Evolutionary conservation across 2,888 invertebrate genomes (phyloP).

Genomic region (Patella ulyssiponensis): DNA sequence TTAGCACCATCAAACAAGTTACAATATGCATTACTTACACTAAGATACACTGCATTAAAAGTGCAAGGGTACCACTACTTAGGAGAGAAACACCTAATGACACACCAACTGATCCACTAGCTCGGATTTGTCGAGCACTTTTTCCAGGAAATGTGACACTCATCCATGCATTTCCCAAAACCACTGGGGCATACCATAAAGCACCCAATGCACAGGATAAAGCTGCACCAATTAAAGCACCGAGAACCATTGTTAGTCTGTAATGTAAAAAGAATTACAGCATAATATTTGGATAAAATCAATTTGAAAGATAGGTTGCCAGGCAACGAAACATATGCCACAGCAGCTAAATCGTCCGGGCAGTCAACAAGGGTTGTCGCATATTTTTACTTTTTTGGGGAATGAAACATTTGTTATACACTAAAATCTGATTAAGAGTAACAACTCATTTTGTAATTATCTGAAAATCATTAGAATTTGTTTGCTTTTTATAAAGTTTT

Average conservation of each 20-base stretch:
- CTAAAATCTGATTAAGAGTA: too few relatives aligned
- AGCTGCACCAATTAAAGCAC: slow-evolving; percentile 44
- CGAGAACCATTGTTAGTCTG: slow-evolving; percentile 45
- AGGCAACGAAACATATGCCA: too few relatives aligned
- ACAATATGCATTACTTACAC: slow-evolving; percentile 35
- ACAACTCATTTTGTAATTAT: too few relatives aligned
- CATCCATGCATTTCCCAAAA: slow-evolving; percentile 51
- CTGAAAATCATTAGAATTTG: too few relatives aligned
- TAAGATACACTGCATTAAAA: slow-evolving; percentile 45
- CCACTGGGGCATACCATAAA: slow-evolving; percentile 44
- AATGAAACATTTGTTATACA: too few relatives aligned
- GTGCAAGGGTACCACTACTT: slow-evolving; percentile 39
- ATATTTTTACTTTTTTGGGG: too few relatives aligned
- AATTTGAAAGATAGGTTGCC: too few relatives aligned
- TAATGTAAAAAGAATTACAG: too few relatives aligned
- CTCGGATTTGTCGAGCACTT: slow-evolving; percentile 35
- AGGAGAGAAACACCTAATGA: slow-evolving; percentile 42
- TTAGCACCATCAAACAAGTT: neutral
- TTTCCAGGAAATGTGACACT: slow-evolving; percentile 46
- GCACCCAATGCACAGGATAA: slow-evolving; percentile 44
- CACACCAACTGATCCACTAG: slow-evolving; percentile 30
- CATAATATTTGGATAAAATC: too few relatives aligned
- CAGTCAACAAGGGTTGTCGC: too few relatives aligned
- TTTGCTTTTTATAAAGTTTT: too few relatives aligned
- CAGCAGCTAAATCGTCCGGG: too few relatives aligned